Conservation (phyloP, 2,888 invertebrate species). For the Amblyteles armatorius region DNA sequence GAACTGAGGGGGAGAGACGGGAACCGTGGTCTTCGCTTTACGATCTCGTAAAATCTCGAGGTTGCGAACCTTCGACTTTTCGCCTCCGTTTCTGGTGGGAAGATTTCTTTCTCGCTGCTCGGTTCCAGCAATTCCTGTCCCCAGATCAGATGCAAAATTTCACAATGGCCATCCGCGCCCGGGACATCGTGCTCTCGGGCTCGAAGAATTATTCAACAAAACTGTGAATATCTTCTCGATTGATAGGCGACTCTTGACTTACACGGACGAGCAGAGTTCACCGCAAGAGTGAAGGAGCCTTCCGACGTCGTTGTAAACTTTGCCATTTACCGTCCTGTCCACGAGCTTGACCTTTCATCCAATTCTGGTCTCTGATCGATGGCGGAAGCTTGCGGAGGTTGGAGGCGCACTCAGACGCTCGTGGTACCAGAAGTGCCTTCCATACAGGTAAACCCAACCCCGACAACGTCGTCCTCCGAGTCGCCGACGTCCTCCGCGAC, state of each 20-base stretch:
- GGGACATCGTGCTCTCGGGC: background rate
- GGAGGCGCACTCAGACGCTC: conserved; percentile 35
- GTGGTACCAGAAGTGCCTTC: conserved; percentile 25
- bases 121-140: conserved; percentile 21
- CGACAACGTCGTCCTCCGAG: conserved; percentile 37
- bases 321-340: conserved; percentile 60
- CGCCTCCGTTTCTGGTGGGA: conserved; percentile 2
- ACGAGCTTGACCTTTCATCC: conserved; percentile 63
- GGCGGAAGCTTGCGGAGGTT: conserved; percentile 57
- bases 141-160: conserved; percentile 16
- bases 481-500: conserved; percentile 47
- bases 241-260: conserved; percentile 5
- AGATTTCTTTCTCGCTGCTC: background rate
- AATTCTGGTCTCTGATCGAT: conserved; percentile 47
- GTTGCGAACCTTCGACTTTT: conserved; percentile 55
- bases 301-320: conserved; percentile 61
- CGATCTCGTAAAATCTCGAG: conserved; percentile 62
- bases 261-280: background rate
- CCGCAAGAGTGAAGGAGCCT: conserved; percentile 21
- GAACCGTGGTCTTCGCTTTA: conserved; percentile 46
- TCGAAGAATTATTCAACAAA: conserved; percentile 36
- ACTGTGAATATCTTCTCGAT: background rate
- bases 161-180: too few species aligned
- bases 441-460: background rate
- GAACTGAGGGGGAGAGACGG: background rate